Conservation (phyloP, 64 coral and sea anemone species). For the Stichodactyla helianthus region DNA sequence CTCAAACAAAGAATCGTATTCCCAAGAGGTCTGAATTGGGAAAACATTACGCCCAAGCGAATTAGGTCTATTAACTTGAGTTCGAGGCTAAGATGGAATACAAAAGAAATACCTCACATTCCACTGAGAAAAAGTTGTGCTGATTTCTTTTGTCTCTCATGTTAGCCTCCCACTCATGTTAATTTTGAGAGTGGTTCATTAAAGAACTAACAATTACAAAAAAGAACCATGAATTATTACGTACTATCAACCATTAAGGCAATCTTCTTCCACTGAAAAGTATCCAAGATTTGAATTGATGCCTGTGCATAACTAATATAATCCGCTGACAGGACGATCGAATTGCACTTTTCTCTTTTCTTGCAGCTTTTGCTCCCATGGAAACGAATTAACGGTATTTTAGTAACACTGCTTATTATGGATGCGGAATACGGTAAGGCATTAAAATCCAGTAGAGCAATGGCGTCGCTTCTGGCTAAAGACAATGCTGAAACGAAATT, state of each 20-base stretch:
- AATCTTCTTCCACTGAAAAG: conserved; percentile 15
- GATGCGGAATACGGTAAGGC: neutral
- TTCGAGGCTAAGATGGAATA: no score
- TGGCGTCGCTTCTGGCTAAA: neutral
- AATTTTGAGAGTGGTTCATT: no score
- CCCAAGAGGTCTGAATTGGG: no score
- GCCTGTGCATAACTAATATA: conserved; percentile 26
- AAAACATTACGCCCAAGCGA: no score
- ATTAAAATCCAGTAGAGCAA: neutral
- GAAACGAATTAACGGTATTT: conserved; percentile 38
- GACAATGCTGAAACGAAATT: neutral
- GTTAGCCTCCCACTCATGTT: no score
- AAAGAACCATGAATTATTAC: neutral
- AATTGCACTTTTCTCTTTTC: neutral
- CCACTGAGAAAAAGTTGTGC: no score
- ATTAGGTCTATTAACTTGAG: no score
- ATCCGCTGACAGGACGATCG: conserved; percentile 16
- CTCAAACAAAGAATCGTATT: no score
- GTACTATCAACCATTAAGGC: conserved; percentile 25
- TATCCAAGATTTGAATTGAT: conserved; percentile 3
- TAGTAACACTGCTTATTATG: conserved; percentile 3
- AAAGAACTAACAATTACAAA: no score
- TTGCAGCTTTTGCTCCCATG: conserved; percentile 11
- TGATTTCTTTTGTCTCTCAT: no score
- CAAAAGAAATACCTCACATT: no score